Evolutionary conservation across 2,797 vertebrate species (phyloP), one percentile per base, ranked within the genome.

Genomic region (Gambusia yucatana): DNA sequence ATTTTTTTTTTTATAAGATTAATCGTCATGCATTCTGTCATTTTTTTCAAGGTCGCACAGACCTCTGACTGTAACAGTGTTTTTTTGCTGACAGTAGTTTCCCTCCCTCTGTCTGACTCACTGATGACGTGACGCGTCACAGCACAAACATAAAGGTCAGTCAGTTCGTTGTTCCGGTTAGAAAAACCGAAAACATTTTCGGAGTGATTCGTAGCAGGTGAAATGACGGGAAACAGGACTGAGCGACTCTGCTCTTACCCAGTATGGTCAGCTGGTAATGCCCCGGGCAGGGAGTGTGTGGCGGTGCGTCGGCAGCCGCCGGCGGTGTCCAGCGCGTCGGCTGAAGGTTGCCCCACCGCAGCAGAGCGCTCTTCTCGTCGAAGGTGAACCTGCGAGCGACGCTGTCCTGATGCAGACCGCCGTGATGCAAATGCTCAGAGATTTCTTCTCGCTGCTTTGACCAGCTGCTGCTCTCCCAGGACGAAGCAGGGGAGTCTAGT

Each of bases 391-490:
- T 96, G 77, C 87, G 94, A 55, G 94, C 91, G 84, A 97, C 33
- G 84, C 97, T 98, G 93, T 97, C 96, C 73, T 91, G 90, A 82
- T 95, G 91, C 86, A 98, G 80, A 20, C 70, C 81, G 39, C 93
- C 93, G 78, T 92, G 94, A 77, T 78, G 55, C 39, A 97, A 84
- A 83, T 97, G 96, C 71, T 95, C 93, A 1, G 84, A 88, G 84
- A 97, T 76, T 25, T 94, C 89, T 67, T 88, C 84, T 52, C 84
- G 96, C 28, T 96, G 95, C 65, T 87, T 79, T 20, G 65, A 43
- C 97, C 97, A 98, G 30, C 94, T 80, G 76, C 89, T 93, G 93
- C 96, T 98, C 87, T 97, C 94, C 97, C 98, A 99, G 0, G 69
- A 94, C 52, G 86, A 82, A 52, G 2, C 57, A 6, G 63, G 79